These are phyloP conservation scores for Oegoconia quadripuncta DNA, from an alignment of 2,888 invertebrate genomes.

Conservation along the genomic window DNA sequence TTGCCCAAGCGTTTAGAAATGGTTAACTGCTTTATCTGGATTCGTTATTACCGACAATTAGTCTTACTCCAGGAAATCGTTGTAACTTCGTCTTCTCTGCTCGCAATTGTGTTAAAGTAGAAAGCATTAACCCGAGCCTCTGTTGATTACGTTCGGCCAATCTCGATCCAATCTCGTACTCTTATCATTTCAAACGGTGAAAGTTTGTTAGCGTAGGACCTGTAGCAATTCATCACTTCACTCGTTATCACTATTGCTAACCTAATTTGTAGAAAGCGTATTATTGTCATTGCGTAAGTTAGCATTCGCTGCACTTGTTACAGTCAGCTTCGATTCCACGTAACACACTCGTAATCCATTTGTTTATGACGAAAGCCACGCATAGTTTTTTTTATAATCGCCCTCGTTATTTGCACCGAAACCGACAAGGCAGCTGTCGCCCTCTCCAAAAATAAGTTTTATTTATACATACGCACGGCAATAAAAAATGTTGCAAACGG, in stretches of 20 bases:
- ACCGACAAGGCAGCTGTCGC: conserved; percentile 18
- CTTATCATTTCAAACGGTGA: conserved; percentile 51
- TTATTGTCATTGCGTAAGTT: conserved; percentile 8
- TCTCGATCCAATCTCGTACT: conserved; percentile 56
- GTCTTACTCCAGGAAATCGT: conserved; percentile 33
- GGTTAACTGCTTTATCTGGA: background rate
- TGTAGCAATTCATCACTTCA: conserved; percentile 8
- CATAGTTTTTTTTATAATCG: conserved; percentile 13
- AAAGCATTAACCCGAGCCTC: conserved; percentile 53
- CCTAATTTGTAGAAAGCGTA: conserved; percentile 10
- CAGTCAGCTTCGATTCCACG: conserved; percentile 12
- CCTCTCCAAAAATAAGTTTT: conserved; percentile 24
- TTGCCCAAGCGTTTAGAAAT: conserved; percentile 13
- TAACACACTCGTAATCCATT: conserved; percentile 12
- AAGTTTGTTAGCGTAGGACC: conserved; percentile 44
- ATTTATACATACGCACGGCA: conserved; percentile 20
- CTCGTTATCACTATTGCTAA: conserved; percentile 11
- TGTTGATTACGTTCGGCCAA: conserved; percentile 61
- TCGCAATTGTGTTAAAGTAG: conserved; percentile 49
- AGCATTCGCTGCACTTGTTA: background rate
- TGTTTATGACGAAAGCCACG: conserved; percentile 15
- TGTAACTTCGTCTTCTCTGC: conserved; percentile 45
- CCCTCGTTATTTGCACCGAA: conserved; percentile 11
- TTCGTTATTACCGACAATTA: conserved; percentile 7
- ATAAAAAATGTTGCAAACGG: conserved; percentile 23